These are phyloP conservation scores for Lepidochrysops patricia DNA, from an alignment of 2,888 invertebrate species.

Conservation along the genomic window DNA sequence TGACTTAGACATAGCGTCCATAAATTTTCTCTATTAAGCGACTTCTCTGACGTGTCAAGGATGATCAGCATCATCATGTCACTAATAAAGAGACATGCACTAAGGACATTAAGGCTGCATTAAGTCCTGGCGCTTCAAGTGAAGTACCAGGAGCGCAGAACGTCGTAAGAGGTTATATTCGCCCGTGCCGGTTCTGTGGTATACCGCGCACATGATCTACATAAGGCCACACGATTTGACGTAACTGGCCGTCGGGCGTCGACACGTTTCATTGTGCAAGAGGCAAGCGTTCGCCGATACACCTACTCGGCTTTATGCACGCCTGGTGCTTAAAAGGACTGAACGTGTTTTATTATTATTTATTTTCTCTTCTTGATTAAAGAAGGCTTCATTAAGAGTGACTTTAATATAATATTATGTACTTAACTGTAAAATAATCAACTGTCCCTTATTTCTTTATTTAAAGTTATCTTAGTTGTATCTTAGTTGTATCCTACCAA, in stretches of 20 bases:
- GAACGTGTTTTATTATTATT: background rate
- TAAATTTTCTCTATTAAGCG: too few species aligned
- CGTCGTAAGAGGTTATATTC: slow-evolving; percentile 33
- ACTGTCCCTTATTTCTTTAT: too few species aligned
- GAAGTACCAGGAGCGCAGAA: slow-evolving; percentile 52
- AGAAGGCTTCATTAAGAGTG: too few species aligned
- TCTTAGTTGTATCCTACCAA: too few species aligned
- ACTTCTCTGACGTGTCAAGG: too few species aligned
- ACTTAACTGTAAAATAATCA: too few species aligned
- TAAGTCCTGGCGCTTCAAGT: slow-evolving; percentile 48
- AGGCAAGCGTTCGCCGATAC: slow-evolving; percentile 39
- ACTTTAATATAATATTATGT: too few species aligned
- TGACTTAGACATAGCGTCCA: too few species aligned
- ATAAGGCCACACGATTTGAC: slow-evolving; percentile 50
- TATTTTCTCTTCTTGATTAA: background rate
- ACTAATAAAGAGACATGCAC: background rate
- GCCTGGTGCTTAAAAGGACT: slow-evolving; percentile 45
- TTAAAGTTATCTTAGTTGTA: too few species aligned
- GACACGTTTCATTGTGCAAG: slow-evolving; percentile 59
- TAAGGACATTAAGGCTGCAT: slow-evolving; percentile 18
- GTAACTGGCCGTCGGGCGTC: slow-evolving; percentile 24
- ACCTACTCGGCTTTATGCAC: slow-evolving; percentile 44
- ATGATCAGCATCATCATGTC: background rate
- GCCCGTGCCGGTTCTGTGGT: slow-evolving; percentile 31
- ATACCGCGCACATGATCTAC: slow-evolving; percentile 55